These are phyloP conservation scores for Eucera pruinosa DNA, from an alignment of 2,888 invertebrate species.

Conservation along the genomic window DNA sequence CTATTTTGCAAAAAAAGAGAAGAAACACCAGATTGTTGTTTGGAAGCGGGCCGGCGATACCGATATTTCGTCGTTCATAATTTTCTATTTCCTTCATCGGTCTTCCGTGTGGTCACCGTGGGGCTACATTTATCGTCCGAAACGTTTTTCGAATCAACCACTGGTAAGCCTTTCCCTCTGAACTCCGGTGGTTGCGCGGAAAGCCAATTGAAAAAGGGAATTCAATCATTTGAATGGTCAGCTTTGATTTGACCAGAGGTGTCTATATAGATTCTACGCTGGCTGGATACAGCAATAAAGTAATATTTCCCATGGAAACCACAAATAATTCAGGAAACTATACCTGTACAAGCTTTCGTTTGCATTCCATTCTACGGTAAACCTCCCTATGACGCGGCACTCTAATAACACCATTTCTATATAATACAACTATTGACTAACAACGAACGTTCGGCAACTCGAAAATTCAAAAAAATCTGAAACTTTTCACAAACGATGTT, in stretches of 20 bases:
- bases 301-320: not conserved
- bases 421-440: too few relatives aligned
- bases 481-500: too few relatives aligned
- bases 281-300: not conserved
- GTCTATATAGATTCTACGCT: not conserved
- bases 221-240: slow-evolving; percentile 7
- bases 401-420: too few relatives aligned
- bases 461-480: too few relatives aligned
- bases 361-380: too few relatives aligned
- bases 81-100: not conserved
- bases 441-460: too few relatives aligned
- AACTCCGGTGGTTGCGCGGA: not conserved
- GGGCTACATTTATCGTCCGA: too few relatives aligned
- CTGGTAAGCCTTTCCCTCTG: not conserved
- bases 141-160: not conserved
- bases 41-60: not conserved
- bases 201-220: not conserved
- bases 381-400: too few relatives aligned
- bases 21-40: slow-evolving; percentile 11
- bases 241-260: slow-evolving; percentile 3
- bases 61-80: not conserved
- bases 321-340: slow-evolving; percentile 4
- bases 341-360: too few relatives aligned
- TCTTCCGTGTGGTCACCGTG: not conserved
- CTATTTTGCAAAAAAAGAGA: too few relatives aligned